A percentile compares a stretch with the other conserved stretches of the same genome.
phyloP scores from a whole-genome alignment of 2,797 vertebrate species.

The Pempheris klunzingeri region DNA sequence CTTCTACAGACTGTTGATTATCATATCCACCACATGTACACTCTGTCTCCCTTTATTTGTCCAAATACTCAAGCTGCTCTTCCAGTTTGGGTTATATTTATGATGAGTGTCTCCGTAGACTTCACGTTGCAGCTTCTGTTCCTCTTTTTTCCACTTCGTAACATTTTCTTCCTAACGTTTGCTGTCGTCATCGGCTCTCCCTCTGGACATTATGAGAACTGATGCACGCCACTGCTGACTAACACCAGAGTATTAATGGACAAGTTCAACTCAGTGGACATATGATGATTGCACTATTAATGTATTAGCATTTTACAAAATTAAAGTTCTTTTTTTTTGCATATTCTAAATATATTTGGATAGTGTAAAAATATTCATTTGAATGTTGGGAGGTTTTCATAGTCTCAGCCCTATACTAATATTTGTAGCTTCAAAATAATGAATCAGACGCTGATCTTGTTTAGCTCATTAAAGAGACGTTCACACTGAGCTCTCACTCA shows the following conservation, averaged over 20 bases:
- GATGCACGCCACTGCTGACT: constrained; percentile 57
- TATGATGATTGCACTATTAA: too few relatives aligned
- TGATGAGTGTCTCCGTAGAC: constrained; percentile 8
- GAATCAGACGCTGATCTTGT: not conserved
- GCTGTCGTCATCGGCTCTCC: constrained; percentile 68
- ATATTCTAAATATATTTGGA: not conserved
- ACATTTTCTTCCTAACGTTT: constrained; percentile 54
- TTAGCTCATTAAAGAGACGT: constrained; percentile 15
- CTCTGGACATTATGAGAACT: constrained; percentile 64
- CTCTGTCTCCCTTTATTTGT: constrained; percentile 30
- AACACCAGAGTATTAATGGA: constrained; percentile 47
- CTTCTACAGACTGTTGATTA: constrained; percentile 22
- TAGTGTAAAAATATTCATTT: not conserved
- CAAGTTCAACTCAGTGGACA: constrained; percentile 32
- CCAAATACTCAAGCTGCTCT: constrained; percentile 5
- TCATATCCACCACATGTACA: constrained; percentile 13
- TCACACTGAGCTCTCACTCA: constrained; percentile 70
- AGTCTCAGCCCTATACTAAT: not conserved
- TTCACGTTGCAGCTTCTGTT: constrained; percentile 21
- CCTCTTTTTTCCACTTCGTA: constrained; percentile 39
- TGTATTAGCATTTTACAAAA: not conserved
- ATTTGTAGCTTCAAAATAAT: constrained; percentile 8
- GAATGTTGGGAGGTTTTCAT: not conserved
- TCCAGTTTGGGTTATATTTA: constrained; percentile 22
- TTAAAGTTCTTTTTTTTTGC: not conserved